phyloP scores from a whole-genome alignment of 2,888 invertebrate species.

The Coenonympha glycerion region DNA sequence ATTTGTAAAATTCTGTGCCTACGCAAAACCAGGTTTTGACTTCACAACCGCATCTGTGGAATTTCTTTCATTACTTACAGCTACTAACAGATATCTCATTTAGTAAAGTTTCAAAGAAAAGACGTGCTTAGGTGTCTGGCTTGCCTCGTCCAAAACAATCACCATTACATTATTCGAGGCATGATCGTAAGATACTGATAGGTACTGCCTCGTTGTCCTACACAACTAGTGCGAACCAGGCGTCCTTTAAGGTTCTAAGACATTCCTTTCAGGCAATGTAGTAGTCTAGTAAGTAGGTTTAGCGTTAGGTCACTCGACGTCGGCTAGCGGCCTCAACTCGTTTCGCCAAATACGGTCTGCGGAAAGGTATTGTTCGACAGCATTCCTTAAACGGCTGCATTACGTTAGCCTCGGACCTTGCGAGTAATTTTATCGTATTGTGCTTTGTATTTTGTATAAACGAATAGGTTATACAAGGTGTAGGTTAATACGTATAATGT shows the following conservation, averaged over 20 bases:
- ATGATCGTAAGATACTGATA: too few relatives aligned
- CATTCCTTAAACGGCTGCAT: constrained; percentile 30
- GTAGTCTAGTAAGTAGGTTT: constrained; percentile 23
- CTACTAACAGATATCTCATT: too few relatives aligned
- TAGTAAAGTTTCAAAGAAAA: too few relatives aligned
- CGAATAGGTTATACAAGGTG: background rate
- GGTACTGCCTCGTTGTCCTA: too few relatives aligned
- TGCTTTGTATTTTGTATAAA: constrained; percentile 6
- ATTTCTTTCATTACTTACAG: too few relatives aligned
- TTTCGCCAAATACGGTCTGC: constrained; percentile 32
- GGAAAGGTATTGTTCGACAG: constrained; percentile 34
- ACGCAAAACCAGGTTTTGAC: too few relatives aligned
- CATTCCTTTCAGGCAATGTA: constrained; percentile 13
- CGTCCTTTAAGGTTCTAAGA: constrained; percentile 4
- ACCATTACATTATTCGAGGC: too few relatives aligned
- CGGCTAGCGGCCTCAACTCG: constrained; percentile 29
- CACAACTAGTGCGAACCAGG: background rate
- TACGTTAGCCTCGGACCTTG: constrained; percentile 19
- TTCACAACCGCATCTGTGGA: too few relatives aligned
- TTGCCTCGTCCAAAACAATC: too few relatives aligned
- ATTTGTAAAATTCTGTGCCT: too few relatives aligned
- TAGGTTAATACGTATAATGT: too few relatives aligned
- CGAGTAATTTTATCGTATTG: constrained; percentile 17
- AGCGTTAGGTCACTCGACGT: constrained; percentile 28
- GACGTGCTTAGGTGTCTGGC: too few relatives aligned